These are phyloP conservation scores for Tenebrosternarchus preto DNA, from an alignment of 2,113 vertebrate genomes.

Conservation along the genomic window DNA sequence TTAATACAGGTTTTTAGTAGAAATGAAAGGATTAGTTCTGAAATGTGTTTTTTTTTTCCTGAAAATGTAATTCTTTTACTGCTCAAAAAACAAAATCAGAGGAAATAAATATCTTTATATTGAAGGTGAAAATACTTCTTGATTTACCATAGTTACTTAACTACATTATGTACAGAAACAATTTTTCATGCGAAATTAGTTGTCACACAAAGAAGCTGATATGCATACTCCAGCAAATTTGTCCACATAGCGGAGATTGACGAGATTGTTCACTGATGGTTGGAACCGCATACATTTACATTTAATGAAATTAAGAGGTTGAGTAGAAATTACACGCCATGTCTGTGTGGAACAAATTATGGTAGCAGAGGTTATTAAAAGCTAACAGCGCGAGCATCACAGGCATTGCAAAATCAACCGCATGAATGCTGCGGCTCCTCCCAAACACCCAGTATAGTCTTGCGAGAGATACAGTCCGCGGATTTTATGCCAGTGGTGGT, in stretches of 20 bases:
- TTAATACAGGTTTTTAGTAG: background rate
- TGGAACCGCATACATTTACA: constrained; percentile 23
- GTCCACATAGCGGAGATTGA: constrained; percentile 44
- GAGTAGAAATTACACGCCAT: background rate
- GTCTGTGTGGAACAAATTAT: background rate
- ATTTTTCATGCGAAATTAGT: background rate
- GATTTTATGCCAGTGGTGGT: background rate
- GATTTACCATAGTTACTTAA: background rate
- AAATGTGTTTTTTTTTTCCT: background rate
- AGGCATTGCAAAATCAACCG: constrained; percentile 17
- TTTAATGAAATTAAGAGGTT: background rate
- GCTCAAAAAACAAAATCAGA: constrained; percentile 1
- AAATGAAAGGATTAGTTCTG: background rate
- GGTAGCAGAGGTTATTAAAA: constrained; percentile 1
- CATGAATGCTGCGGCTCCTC: background rate
- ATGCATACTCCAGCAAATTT: background rate
- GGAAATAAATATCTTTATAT: constrained; percentile 35
- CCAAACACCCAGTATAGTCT: no score
- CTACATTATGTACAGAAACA: constrained; percentile 39
- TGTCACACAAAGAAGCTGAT: background rate
- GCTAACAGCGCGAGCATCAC: background rate
- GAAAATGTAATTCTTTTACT: background rate
- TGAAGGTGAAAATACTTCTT: background rate
- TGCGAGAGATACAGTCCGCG: background rate
- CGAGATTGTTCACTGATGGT: background rate